Evolutionary conservation across 2,888 invertebrate species (phyloP).

Genomic region (Rotaria sp.): DNA sequence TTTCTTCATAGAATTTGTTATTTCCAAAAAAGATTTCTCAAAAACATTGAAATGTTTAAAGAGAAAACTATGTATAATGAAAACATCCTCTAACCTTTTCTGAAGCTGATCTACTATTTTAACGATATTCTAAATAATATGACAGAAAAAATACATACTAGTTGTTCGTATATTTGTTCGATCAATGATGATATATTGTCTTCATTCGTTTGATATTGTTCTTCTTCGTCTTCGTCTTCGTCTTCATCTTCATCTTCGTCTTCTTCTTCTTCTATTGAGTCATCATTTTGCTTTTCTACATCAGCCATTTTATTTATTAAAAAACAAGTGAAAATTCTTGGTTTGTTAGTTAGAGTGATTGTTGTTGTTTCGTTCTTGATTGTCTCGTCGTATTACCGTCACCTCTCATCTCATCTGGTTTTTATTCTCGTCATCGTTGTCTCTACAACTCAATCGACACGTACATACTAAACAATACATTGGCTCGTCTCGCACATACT

Average conservation of each 20-base stretch:
- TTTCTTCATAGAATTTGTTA: no score
- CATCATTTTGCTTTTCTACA: neutral
- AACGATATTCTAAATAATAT: no score
- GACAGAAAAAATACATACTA: neutral
- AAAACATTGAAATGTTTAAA: no score
- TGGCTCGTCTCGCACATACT: neutral
- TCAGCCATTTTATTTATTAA: neutral
- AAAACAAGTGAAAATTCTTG: neutral
- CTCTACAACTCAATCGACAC: neutral
- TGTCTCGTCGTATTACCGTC: neutral
- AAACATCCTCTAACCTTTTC: no score
- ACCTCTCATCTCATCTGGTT: neutral
- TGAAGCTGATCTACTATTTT: no score
- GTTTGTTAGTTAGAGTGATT: neutral
- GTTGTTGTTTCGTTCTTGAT: neutral
- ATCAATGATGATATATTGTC: slow-evolving; percentile 8
- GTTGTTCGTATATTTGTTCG: neutral
- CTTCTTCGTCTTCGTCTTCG: neutral
- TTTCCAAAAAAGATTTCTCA: no score
- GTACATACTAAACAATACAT: neutral
- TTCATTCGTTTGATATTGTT: neutral
- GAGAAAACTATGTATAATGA: no score
- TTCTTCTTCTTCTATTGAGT: neutral
- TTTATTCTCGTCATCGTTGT: neutral
- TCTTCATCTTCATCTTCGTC: neutral